phyloP scores from a whole-genome alignment of 2,797 vertebrate genomes.

The Danionella dracula region DNA sequence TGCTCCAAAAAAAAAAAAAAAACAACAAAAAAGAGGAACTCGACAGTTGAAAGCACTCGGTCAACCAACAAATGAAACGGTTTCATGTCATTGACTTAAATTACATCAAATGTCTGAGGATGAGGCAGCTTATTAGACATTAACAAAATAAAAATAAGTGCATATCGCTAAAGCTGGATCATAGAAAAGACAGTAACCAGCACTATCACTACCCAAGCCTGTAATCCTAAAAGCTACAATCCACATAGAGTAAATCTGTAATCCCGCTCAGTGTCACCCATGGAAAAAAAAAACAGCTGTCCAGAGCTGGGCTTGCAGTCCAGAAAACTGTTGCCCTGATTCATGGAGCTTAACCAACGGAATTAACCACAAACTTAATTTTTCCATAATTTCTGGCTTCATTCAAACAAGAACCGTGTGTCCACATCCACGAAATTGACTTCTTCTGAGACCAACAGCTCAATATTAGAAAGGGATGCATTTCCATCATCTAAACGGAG shows the following conservation, averaged over 20 bases:
- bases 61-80: no score
- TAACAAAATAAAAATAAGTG: constrained; percentile 51
- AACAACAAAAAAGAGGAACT: no score
- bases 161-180: constrained; percentile 66
- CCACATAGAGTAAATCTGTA: constrained; percentile 84
- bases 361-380: no score
- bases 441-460: no score
- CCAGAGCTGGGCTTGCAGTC: constrained; percentile 50
- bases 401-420: no score
- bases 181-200: constrained; percentile 67
- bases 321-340: constrained; percentile 50
- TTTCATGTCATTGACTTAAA: background rate
- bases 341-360: background rate
- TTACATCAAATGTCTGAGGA: background rate
- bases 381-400: no score
- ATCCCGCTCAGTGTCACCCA: constrained; percentile 79
- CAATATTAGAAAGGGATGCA: no score
- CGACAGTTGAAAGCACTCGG: no score
- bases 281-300: constrained; percentile 68
- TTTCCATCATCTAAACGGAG: no score
- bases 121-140: background rate
- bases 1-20: no score
- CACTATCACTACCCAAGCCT: constrained; percentile 82
- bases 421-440: no score
- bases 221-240: constrained; percentile 88